Evolutionary conservation across 2,888 invertebrate genomes (phyloP), one percentile per base, ranked within the genome.

Genomic region (Lagria hirta): DNA sequence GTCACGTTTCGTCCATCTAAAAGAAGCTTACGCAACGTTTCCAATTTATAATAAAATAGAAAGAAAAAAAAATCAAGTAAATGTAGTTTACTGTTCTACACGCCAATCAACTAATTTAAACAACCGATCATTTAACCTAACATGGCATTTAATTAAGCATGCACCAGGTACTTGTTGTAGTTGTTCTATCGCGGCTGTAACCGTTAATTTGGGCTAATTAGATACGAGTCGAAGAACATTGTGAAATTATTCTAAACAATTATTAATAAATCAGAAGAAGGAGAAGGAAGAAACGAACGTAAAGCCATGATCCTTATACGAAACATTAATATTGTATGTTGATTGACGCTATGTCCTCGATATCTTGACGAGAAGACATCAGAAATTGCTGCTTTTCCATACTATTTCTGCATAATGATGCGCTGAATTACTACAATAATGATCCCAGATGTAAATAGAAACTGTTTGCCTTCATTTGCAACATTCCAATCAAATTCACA

Each of bases 91-190:
- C 52, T 52, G 54, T 49, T 52, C 43, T 51, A 57, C 60, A 60
- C 51, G 60, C 55, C 60, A 58, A 55, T 60, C 57, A 56, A 54
- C 58, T 54, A 60, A 57, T 60, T 60, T 55, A 49, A 58, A 55
- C 58, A 54, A 54, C 53, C 49, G 54, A 60, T 60, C 56, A 48
- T 49, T 58, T 55, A 57, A 52, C 50, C 48, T 48, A 55, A 55
- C 55, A 55, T 52, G 55, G 53, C 53, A 44, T 57, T 57, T 55
- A 57, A 57, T 57, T 57, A 57, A 54, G 28, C 51, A 46, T 50
- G 48, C 48, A 30, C 36, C n/a, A n/a, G n/a, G n/a, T 44, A 27
- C 40, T 40, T 30, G 32, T 20, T 11, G 40, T 33, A 32, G 36
- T 36, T 15, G 26, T 41, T 36, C 37, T 37, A 24, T 43, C 21